Evolutionary conservation across 2,113 vertebrate species (phyloP).

Genomic region (Bettongia penicillata): DNA sequence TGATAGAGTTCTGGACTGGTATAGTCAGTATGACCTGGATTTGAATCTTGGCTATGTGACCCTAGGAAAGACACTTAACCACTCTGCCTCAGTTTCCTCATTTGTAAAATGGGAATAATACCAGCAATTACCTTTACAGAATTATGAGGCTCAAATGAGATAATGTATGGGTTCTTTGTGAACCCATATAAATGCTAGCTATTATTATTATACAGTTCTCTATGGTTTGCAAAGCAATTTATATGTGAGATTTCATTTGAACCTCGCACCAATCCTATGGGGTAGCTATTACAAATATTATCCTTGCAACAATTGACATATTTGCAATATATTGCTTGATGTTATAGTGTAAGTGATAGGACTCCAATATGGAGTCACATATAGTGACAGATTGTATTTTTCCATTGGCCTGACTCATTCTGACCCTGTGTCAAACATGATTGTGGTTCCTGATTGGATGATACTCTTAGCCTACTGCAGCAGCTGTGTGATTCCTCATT

Average conservation of each 20-base stretch:
- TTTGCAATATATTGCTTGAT: background rate
- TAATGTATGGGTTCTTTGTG: background rate
- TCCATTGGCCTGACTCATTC: background rate
- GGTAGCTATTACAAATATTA: background rate
- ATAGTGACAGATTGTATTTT: background rate
- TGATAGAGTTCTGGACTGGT: background rate
- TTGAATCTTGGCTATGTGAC: background rate
- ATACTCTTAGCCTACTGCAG: background rate
- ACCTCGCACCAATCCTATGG: background rate
- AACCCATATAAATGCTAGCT: background rate
- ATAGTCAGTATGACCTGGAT: background rate
- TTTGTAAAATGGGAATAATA: background rate
- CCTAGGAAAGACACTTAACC: background rate
- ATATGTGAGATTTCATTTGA: background rate
- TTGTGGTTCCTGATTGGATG: background rate
- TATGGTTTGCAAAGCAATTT: background rate
- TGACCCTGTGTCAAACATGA: background rate
- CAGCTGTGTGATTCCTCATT: background rate
- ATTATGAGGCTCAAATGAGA: background rate
- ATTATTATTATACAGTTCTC: background rate
- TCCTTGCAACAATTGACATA: background rate
- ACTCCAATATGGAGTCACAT: background rate
- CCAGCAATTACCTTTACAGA: background rate
- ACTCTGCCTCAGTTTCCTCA: background rate
- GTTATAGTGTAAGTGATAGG: background rate